Evolutionary conservation across 2,888 invertebrate species (phyloP).

Genomic region (Epinotia nisella): DNA sequence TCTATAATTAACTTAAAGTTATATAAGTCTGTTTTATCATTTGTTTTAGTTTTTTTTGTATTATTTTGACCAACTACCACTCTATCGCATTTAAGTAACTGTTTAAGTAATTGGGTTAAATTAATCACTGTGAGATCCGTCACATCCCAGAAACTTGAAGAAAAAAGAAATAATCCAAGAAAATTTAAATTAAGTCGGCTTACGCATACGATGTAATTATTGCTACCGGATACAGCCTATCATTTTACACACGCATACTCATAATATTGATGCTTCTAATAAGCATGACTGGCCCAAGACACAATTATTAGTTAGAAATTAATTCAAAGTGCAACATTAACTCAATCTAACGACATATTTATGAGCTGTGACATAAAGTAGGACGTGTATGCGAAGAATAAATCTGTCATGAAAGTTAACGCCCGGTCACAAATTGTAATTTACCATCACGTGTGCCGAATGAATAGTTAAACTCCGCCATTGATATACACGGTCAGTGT

Average conservation of each 20-base stretch:
- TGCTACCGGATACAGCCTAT: not conserved
- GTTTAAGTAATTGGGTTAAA: too few relatives aligned
- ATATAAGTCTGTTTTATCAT: too few relatives aligned
- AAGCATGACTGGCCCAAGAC: slow-evolving; percentile 48
- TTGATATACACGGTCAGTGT: slow-evolving; percentile 28
- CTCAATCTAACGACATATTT: slow-evolving; percentile 78
- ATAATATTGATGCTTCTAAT: not conserved
- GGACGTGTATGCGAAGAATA: slow-evolving; percentile 76
- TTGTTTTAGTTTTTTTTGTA: too few relatives aligned
- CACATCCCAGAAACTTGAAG: too few relatives aligned
- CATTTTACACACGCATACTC: not conserved
- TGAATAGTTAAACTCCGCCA: slow-evolving; percentile 55
- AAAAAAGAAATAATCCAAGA: too few relatives aligned
- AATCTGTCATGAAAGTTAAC: slow-evolving; percentile 77
- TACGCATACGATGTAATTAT: not conserved
- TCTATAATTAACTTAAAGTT: too few relatives aligned
- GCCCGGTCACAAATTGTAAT: slow-evolving; percentile 79
- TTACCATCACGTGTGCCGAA: slow-evolving; percentile 68
- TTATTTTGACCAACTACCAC: too few relatives aligned
- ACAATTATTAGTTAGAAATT: slow-evolving; percentile 66
- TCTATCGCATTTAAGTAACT: too few relatives aligned
- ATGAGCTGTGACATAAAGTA: slow-evolving; percentile 79
- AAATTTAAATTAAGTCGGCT: not conserved
- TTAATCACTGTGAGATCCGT: too few relatives aligned
- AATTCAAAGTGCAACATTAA: slow-evolving; percentile 73